Evolutionary conservation across 1,140 invertebrate genomes (phyloP).

Genomic region (Centruroides vittatus): DNA sequence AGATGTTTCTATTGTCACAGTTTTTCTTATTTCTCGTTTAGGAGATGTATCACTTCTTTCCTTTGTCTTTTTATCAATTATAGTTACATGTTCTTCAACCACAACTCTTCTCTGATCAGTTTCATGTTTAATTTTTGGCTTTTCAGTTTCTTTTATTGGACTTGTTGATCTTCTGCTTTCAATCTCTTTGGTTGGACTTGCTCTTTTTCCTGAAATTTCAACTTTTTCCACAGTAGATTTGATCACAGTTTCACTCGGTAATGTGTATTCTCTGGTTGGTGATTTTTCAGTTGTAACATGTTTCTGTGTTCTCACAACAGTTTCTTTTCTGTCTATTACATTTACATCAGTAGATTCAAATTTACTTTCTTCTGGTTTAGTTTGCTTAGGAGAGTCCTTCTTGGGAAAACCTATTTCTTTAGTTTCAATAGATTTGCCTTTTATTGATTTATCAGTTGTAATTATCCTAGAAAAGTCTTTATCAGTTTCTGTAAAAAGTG

Average conservation of each 20-base stretch:
- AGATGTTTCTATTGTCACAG: too few relatives aligned
- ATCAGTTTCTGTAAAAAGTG: background rate
- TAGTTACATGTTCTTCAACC: too few relatives aligned
- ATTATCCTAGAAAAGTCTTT: background rate
- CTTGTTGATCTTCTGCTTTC: too few relatives aligned
- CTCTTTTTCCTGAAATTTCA: too few relatives aligned
- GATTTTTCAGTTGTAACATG: background rate
- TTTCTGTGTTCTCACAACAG: background rate
- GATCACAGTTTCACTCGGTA: background rate
- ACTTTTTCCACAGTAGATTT: background rate
- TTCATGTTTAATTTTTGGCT: too few relatives aligned
- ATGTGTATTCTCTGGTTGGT: background rate
- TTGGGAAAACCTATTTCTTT: background rate
- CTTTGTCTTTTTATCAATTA: too few relatives aligned
- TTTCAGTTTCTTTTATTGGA: too few relatives aligned
- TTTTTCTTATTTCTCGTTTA: too few relatives aligned
- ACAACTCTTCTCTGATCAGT: too few relatives aligned
- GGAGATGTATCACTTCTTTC: too few relatives aligned
- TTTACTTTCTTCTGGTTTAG: background rate
- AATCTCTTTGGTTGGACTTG: too few relatives aligned
- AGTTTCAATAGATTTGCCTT: background rate
- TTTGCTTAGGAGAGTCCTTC: background rate
- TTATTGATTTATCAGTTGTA: background rate
- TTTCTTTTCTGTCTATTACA: background rate
- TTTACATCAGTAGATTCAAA: background rate